Base-by-base conservation (phyloP, 2,888 invertebrate species). In the Trachelus tabidus region DNA sequence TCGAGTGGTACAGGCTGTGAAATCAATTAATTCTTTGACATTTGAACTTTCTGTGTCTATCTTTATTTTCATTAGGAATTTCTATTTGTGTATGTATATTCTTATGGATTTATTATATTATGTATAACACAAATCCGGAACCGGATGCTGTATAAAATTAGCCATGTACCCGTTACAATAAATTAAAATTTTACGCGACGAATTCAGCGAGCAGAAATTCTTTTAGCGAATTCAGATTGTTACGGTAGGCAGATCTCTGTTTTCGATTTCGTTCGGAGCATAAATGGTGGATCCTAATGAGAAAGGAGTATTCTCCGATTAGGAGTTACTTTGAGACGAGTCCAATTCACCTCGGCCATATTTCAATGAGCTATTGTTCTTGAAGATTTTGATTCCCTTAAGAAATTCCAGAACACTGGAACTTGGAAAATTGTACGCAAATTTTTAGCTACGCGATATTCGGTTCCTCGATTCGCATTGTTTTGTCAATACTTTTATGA, bases 261-360 rank as follows among this genome's bases (percentile, higher is more conserved):
- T 37, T 56, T 40, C 37, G 75, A 75, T 75, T 83, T 83, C 77
- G 81, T 82, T 83, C 76, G 77, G 68, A 68, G 73, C 34, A 68
- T 75, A 83, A 78, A 79, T 81, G 30, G 76, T n/a, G n/a, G 35
- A 15, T 31, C 68, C 68, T 76, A 71, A 30, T 34, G 30, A 30
- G 3, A 68, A 83, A 76, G 75, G 79, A 68, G 79, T 76, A 79
- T 75, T 79, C 73, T 83, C 68, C 68, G 75, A 23, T 68, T 3
- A 34, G 73, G 76, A 76, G 73, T 77, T 80, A 81, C 79, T 81
- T 79, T 68, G 79, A 56, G 75, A 79, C 77, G 73, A 80, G 78
- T 23, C 6, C 56, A 2, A 56, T 56, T 56, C 9, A 23, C 0
- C 23, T 56, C 23, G 56, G 56, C 9, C 9, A 9, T 15, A 56